A percentile compares a stretch with the other conserved stretches of the same genome.
Conservation (phyloP, 2,113 vertebrate genomes). For the Empidonax alnorum region DNA sequence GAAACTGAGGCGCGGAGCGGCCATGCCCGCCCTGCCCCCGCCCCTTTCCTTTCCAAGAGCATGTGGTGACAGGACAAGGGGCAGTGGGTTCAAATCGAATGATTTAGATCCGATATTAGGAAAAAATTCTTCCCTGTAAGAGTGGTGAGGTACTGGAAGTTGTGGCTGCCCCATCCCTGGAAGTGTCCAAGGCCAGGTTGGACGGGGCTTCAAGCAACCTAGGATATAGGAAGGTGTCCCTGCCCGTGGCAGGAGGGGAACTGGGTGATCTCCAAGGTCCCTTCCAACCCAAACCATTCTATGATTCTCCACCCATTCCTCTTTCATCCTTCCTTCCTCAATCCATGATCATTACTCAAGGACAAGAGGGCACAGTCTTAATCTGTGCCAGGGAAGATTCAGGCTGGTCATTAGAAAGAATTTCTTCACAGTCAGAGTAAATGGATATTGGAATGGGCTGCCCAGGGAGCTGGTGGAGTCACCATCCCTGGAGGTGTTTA, state of each 20-base stretch:
- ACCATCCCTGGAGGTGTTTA: not conserved
- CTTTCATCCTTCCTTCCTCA: not conserved
- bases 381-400: not conserved
- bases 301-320: not conserved
- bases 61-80: not conserved
- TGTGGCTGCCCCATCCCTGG: not conserved
- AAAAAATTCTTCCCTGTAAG: not conserved
- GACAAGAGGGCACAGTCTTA: not conserved
- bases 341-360: not conserved
- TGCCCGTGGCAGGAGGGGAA: not conserved
- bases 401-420: not conserved
- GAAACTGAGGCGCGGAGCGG: not conserved
- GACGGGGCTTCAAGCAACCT: not conserved
- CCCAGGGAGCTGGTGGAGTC: not conserved
- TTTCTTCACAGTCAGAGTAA: not conserved
- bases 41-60: not conserved
- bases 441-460: not conserved
- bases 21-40: not conserved
- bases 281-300: not conserved
- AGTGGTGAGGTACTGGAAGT: not conserved
- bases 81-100: not conserved
- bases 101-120: not conserved
- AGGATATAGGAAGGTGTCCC: not conserved
- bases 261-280: not conserved
- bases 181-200: not conserved